Percentiles rank a stretch among this genome's conserved stretches.
These are phyloP conservation scores for Oreochromis mossambicus DNA, from an alignment of 2,797 vertebrate species.

Conservation along the genomic window DNA sequence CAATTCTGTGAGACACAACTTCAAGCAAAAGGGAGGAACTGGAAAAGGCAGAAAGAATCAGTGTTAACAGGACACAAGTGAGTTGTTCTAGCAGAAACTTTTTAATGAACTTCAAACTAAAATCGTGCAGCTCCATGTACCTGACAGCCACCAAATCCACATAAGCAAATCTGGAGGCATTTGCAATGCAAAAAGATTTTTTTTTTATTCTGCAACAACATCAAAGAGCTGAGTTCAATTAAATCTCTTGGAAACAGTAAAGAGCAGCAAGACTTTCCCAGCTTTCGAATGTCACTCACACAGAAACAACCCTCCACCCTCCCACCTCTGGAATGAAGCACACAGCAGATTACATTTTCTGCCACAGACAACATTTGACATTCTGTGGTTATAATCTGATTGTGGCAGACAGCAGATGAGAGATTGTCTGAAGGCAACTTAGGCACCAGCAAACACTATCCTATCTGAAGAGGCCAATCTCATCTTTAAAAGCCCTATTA, in stretches of 20 bases:
- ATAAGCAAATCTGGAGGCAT: slow-evolving; percentile 29
- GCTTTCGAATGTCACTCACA: slow-evolving; percentile 26
- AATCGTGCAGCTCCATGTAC: not conserved
- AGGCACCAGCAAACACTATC: not conserved
- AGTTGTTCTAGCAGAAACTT: not conserved
- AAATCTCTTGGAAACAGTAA: slow-evolving; percentile 12
- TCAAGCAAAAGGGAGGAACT: slow-evolving; percentile 12
- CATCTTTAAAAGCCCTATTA: slow-evolving; percentile 14
- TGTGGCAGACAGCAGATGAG: slow-evolving; percentile 17
- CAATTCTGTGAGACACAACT: not conserved
- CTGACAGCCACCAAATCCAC: slow-evolving; percentile 32
- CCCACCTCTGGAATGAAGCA: slow-evolving; percentile 1
- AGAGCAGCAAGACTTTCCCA: slow-evolving; percentile 7
- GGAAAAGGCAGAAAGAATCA: not conserved
- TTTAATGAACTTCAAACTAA: slow-evolving; percentile 21
- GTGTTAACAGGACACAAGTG: not conserved
- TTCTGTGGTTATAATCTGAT: slow-evolving; percentile 34
- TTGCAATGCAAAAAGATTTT: slow-evolving; percentile 41
- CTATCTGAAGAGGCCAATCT: slow-evolving; percentile 21
- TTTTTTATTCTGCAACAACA: slow-evolving; percentile 15
- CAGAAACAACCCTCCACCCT: not conserved
- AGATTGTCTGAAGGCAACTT: slow-evolving; percentile 16
- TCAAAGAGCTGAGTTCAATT: slow-evolving; percentile 32
- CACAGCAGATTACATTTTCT: slow-evolving; percentile 25
- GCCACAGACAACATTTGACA: slow-evolving; percentile 25